Evolutionary conservation across 2,888 invertebrate genomes (phyloP), one percentile per base, ranked within the genome.

Genomic region (Zootermopsis nevadensis): DNA sequence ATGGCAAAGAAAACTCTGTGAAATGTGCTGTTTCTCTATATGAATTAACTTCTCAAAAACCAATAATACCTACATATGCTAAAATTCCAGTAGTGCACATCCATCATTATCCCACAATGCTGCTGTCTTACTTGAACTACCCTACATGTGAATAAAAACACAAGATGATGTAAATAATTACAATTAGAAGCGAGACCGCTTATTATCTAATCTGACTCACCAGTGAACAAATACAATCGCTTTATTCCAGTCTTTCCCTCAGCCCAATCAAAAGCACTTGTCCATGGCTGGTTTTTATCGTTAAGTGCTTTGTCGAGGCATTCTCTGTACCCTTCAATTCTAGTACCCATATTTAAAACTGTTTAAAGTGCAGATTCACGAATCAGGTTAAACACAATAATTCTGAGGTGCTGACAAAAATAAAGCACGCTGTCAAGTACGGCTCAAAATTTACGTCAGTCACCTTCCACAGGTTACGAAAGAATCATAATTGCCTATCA

Each of bases 181-280:
- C 35, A 66, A 35, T 66, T 66, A 66, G 79, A 53, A 55, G 24
- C 60, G 42, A 66, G 38, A 27, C 6, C 7, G 8, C 60, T 79
- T 60, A n/a, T 60, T 72, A 81, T 81, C 30, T 72, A 33, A 81
- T 42, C 55, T 69, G 74, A 89, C 94, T 92, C 91, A 97, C 97
- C 96, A 86, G 94, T 88, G 90, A 95, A 96, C 86, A 97, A 87
- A 89, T 96, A 96, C 38, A 94, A 89, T 86, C 96, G 92, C 88
- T 93, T 93, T 80, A 96, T 90, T 87, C 95, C 95, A 86, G 94
- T 93, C 88, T 93, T 94, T 86, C 91, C 89, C 89, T 97, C 97
- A 8, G 93, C 91, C 85, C 90, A 88, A 35, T 92, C 93, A 85
- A 97, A 92, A 86, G 92, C 89, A 87, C 91, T 91, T 6, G 94